A percentile compares a stretch with the other conserved stretches of the same genome.
Evolutionary conservation across 1,140 invertebrate genomes (phyloP).

Genomic region (Drosophila murphyi): DNA sequence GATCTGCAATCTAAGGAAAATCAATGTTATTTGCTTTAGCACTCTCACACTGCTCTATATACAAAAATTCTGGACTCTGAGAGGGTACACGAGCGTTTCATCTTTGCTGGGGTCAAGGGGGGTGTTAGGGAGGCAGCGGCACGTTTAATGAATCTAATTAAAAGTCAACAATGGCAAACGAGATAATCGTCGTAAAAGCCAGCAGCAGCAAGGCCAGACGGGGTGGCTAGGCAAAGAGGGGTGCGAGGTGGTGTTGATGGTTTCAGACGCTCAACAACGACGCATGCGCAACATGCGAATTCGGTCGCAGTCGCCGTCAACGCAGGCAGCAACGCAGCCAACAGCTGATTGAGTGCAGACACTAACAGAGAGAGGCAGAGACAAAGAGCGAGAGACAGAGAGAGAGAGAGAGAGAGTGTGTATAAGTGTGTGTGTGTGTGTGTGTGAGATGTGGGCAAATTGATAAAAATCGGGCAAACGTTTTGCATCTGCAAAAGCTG

Average conservation of each 20-base stretch:
- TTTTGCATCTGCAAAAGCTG: constrained; percentile 76
- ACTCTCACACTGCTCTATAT: too few relatives aligned
- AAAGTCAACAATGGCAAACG: constrained; percentile 83
- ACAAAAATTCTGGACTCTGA: too few relatives aligned
- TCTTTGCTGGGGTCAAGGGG: neutral
- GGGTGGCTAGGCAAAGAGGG: constrained; percentile 5
- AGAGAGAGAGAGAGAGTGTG: constrained; percentile 27
- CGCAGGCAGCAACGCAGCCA: constrained; percentile 36
- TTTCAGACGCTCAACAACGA: constrained; percentile 31
- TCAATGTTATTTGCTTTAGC: neutral
- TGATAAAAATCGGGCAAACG: constrained; percentile 45
- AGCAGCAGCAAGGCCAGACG: constrained; percentile 21
- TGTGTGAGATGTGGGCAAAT: constrained; percentile 25
- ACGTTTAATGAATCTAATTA: constrained; percentile 84
- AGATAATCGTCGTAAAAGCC: constrained; percentile 71
- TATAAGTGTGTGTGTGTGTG: constrained; percentile 29
- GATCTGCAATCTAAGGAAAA: neutral
- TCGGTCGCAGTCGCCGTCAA: constrained; percentile 21
- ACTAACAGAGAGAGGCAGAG: constrained; percentile 15
- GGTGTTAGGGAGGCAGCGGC: constrained; percentile 59
- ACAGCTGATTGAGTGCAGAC: constrained; percentile 63
- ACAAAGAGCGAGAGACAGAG: constrained; percentile 24
- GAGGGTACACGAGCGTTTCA: neutral
- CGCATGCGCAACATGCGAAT: constrained; percentile 76
- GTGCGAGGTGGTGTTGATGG: constrained; percentile 3